These are phyloP conservation scores for Gastracanthus pulcherrimus DNA, from an alignment of 2,888 invertebrate genomes.

Conservation along the genomic window DNA sequence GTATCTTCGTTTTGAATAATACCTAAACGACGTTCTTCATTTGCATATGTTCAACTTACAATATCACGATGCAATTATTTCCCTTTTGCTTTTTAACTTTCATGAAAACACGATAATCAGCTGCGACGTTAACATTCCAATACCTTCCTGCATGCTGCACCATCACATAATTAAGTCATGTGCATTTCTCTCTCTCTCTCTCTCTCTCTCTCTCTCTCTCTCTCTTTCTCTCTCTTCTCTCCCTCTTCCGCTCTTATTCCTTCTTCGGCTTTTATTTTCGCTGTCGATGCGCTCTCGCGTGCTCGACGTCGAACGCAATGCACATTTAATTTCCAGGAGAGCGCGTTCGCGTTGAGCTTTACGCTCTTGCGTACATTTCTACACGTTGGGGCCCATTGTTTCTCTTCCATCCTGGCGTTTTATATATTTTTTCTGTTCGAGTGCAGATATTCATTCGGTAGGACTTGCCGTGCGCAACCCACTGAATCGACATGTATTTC, in stretches of 20 bases:
- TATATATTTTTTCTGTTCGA: constrained; percentile 13
- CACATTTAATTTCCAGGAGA: constrained; percentile 40
- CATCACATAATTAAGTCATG: neutral
- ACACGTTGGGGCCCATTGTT: neutral
- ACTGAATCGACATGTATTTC: too few species aligned
- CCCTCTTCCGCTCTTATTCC: neutral
- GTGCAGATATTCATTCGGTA: constrained; percentile 19
- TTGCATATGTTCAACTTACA: neutral
- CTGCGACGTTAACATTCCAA: neutral
- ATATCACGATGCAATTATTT: too few species aligned
- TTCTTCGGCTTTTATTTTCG: constrained; percentile 8
- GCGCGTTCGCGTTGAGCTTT: neutral
- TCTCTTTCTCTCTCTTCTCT: neutral
- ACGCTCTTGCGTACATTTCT: constrained; percentile 1
- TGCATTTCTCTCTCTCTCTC: neutral
- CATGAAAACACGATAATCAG: neutral
- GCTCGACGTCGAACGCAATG: constrained; percentile 16
- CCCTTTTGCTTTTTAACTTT: neutral
- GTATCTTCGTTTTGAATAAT: neutral
- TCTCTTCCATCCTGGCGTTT: constrained; percentile 6
- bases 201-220: too few species aligned
- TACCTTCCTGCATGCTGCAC: neutral
- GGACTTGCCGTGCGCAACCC: neutral
- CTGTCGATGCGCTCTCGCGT: neutral
- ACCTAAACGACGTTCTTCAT: too few species aligned